Percentiles rank a stretch among this genome's conserved stretches.
These are phyloP conservation scores for Ornithoptera priamus DNA, from an alignment of 2,888 invertebrate genomes.

Conservation along the genomic window DNA sequence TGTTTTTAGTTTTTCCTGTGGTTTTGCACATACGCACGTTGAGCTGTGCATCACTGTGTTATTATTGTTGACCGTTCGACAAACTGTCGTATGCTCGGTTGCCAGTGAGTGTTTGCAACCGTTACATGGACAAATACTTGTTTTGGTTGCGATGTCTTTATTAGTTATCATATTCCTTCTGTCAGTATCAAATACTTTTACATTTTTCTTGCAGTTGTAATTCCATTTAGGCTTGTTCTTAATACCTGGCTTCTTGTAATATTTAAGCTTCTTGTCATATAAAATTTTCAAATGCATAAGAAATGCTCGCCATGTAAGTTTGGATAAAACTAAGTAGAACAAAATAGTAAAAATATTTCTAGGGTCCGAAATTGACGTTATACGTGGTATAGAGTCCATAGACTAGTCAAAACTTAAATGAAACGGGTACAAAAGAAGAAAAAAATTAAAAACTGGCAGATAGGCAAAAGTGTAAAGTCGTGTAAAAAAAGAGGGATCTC, in stretches of 20 bases:
- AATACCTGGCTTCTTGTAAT: conserved; percentile 65
- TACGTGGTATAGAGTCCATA: conserved; percentile 96
- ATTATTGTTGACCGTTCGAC: conserved; percentile 86
- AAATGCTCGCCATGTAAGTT: conserved; percentile 65
- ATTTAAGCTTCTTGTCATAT: conserved; percentile 63
- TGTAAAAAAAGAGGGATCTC: conserved; percentile 88
- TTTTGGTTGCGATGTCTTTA: conserved; percentile 60
- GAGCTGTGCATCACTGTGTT: conserved; percentile 80
- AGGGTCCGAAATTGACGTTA: conserved; percentile 87
- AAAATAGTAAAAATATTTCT: conserved; percentile 87
- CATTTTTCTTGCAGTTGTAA: conserved; percentile 65
- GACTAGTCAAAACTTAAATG: conserved; percentile 99
- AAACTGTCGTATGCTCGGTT: conserved; percentile 84
- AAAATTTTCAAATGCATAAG: conserved; percentile 62
- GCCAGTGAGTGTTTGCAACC: conserved; percentile 84
- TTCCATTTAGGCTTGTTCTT: conserved; percentile 72
- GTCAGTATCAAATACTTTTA: conserved; percentile 65
- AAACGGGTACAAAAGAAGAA: conserved; percentile 91
- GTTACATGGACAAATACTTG: conserved; percentile 79
- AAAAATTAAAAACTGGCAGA: conserved; percentile 94
- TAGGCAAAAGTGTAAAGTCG: conserved; percentile 94
- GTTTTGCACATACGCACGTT: conserved; percentile 66
- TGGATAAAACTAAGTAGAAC: conserved; percentile 83
- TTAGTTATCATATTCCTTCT: conserved; percentile 64
- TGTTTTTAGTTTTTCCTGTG: conserved; percentile 53